phyloP scores from a whole-genome alignment of 2,888 invertebrate genomes.

The Argyra leucocephala region DNA sequence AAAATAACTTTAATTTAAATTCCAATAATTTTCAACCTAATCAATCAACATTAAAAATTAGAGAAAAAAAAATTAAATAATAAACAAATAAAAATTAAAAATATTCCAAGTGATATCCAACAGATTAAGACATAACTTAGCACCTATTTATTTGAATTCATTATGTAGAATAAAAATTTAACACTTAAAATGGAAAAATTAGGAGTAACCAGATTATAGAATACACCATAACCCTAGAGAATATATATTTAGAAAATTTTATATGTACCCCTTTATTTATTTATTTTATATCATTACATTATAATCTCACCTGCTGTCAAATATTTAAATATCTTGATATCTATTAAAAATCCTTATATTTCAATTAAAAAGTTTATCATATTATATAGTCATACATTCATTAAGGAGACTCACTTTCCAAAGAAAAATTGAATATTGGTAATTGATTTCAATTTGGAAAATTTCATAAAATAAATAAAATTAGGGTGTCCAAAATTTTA shows the following conservation, averaged over 20 bases:
- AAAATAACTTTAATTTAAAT: no score
- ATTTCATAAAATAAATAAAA: no score
- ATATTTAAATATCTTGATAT: neutral
- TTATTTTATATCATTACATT: neutral
- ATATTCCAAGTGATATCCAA: neutral
- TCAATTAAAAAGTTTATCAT: neutral
- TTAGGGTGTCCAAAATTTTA: no score
- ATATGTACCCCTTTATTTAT: neutral
- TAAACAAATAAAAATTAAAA: neutral
- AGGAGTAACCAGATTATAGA: neutral
- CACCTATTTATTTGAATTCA: neutral
- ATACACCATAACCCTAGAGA: neutral
- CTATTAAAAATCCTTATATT: slow-evolving; percentile 1
- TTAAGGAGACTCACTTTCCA: no score
- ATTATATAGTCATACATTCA: neutral
- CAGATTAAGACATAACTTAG: neutral
- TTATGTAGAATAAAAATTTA: neutral
- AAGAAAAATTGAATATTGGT: no score
- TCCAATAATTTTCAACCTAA: no score
- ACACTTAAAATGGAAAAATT: neutral
- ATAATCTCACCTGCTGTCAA: slow-evolving; percentile 4
- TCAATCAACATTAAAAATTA: no score
- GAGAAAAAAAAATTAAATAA: no score
- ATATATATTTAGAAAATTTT: neutral
- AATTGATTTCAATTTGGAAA: no score